Evolutionary conservation across 2,113 vertebrate species (phyloP).

Genomic region (Puntigrus tetrazona): DNA sequence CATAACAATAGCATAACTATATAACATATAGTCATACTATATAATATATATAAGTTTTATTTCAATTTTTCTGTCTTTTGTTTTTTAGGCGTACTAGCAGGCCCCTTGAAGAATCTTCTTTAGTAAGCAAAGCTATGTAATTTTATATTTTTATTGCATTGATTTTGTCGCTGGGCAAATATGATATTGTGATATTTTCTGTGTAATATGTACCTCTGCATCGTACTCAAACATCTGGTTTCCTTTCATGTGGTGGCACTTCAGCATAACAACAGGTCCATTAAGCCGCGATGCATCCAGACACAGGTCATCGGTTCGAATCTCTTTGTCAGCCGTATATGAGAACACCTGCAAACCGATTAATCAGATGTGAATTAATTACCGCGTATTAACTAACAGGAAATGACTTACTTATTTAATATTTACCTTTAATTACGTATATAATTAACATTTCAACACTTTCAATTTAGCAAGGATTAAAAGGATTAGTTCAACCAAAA

Average conservation of each 20-base stretch:
- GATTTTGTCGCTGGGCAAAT: background rate
- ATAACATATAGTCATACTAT: no score
- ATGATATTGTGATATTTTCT: background rate
- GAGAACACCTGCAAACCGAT: slow-evolving; percentile 88
- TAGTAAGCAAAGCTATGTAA: background rate
- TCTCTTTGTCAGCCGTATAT: slow-evolving; percentile 97
- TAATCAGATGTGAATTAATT: slow-evolving; percentile 13
- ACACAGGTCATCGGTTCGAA: slow-evolving; percentile 95
- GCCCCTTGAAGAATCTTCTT: background rate
- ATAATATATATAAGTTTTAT: no score
- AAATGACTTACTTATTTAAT: no score
- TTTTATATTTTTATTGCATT: background rate
- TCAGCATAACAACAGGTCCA: slow-evolving; percentile 94
- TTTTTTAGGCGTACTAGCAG: background rate
- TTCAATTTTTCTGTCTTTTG: no score
- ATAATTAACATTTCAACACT: background rate
- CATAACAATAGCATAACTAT: no score
- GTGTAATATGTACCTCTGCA: slow-evolving; percentile 81
- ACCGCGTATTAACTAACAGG: no score
- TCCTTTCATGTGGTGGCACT: slow-evolving; percentile 98
- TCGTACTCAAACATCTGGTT: slow-evolving; percentile 99
- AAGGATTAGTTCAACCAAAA: no score
- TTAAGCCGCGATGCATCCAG: slow-evolving; percentile 95
- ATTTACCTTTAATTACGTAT: no score
- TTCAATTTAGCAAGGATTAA: no score